These are phyloP conservation scores for Coecobrya sp. DNA, from an alignment of 2,888 invertebrate genomes.

Conservation along the genomic window DNA sequence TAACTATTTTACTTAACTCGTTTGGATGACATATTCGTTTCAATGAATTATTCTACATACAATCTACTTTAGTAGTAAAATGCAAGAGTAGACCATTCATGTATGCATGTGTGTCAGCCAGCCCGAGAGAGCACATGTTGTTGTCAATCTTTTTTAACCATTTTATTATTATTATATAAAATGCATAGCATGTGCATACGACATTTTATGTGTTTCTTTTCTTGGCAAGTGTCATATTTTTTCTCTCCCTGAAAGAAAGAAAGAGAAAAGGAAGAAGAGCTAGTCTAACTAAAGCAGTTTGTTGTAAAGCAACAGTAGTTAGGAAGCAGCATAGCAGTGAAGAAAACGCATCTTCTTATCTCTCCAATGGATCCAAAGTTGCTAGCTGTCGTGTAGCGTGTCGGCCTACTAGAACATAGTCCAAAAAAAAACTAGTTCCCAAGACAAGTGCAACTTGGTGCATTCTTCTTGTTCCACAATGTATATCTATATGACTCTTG, in stretches of 20 bases:
- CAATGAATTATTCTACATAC: neutral
- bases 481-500: neutral
- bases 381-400: neutral
- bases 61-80: neutral
- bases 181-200: slow-evolving; percentile 69
- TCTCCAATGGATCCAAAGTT: slow-evolving; percentile 17
- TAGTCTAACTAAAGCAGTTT: neutral
- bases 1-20: too few species aligned
- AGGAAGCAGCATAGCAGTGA: neutral
- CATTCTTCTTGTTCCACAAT: neutral
- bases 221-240: slow-evolving; percentile 61
- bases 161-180: slow-evolving; percentile 29
- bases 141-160: slow-evolving; percentile 51
- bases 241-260: neutral
- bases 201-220: slow-evolving; percentile 49
- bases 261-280: neutral
- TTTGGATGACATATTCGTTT: neutral
- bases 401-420: neutral
- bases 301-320: neutral
- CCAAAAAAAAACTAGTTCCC: neutral
- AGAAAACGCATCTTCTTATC: neutral
- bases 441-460: slow-evolving; percentile 34
- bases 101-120: neutral
- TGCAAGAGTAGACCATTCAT: neutral
- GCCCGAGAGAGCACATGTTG: slow-evolving; percentile 35